Conservation (phyloP, 2,888 invertebrate species). For the Cantharis lateralis region DNA sequence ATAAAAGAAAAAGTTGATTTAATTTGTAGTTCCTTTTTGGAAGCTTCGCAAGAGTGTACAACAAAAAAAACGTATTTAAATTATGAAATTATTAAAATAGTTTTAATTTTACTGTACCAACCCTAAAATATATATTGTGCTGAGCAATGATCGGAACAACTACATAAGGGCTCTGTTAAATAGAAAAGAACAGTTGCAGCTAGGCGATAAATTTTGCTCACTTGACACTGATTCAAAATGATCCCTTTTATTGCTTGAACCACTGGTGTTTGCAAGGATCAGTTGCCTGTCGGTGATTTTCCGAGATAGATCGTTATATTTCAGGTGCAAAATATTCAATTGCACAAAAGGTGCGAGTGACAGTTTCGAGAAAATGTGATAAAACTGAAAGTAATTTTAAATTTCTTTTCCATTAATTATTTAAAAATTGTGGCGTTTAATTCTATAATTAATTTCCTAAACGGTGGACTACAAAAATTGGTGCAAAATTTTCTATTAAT, state of each 20-base stretch:
- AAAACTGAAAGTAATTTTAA: not conserved
- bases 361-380: not conserved
- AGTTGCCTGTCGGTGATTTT: slow-evolving; percentile 47
- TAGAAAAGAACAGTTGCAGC: slow-evolving; percentile 47
- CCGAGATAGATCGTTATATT: slow-evolving; percentile 26
- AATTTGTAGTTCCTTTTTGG: not conserved
- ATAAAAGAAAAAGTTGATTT: not conserved
- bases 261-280: slow-evolving; percentile 49
- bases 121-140: not conserved
- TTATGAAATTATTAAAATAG: not conserved
- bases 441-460: not conserved
- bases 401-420: not conserved
- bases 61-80: not conserved
- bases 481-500: not conserved
- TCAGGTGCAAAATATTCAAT: slow-evolving; percentile 8
- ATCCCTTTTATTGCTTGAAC: slow-evolving; percentile 59
- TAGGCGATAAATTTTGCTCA: slow-evolving; percentile 60
- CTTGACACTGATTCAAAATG: slow-evolving; percentile 59
- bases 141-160: not conserved
- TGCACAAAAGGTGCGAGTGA: slow-evolving; percentile 1
- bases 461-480: not conserved
- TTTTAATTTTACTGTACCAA: not conserved
- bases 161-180: not conserved
- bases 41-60: no score
- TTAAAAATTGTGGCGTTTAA: not conserved